Evolutionary conservation across 1,140 invertebrate species (phyloP).

Genomic region (Cotesia typhae): DNA sequence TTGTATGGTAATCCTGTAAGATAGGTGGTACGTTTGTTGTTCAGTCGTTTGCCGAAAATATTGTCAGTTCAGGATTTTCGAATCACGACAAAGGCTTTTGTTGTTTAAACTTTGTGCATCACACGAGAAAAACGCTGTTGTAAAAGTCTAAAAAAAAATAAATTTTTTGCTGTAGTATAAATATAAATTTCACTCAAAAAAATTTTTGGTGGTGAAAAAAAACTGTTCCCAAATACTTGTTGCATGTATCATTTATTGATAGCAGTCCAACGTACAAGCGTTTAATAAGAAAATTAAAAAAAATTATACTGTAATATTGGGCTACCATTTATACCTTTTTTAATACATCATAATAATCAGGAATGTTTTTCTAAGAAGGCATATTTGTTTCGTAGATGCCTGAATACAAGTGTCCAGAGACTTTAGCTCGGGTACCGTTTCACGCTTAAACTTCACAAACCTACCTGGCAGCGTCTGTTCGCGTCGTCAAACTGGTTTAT

Average conservation of each 20-base stretch:
- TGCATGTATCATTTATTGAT: too few species aligned
- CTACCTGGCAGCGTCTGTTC: conserved; percentile 32
- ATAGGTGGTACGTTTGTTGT: conserved; percentile 56
- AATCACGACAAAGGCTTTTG: not conserved
- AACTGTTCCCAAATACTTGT: too few species aligned
- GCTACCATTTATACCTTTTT: not conserved
- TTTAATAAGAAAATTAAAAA: too few species aligned
- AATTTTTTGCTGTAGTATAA: too few species aligned
- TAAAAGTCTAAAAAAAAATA: too few species aligned
- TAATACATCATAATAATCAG: not conserved
- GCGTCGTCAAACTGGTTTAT: conserved; percentile 52
- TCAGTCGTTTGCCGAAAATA: conserved; percentile 38
- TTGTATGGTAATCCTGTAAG: conserved; percentile 60
- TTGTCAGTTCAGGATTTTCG: not conserved
- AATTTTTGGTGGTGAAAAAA: too few species aligned
- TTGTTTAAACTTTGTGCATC: not conserved
- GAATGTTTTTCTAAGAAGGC: conserved; percentile 11
- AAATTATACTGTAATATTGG: too few species aligned
- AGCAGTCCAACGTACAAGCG: too few species aligned
- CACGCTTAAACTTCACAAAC: conserved; percentile 10
- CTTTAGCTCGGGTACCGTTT: conserved; percentile 36
- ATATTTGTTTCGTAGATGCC: conserved; percentile 29
- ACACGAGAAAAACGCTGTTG: too few species aligned
- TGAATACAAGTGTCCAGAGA: conserved; percentile 26
- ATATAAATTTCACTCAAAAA: too few species aligned